Evolutionary conservation across 2,888 invertebrate species (phyloP), one percentile per base, ranked within the genome.

Genomic region (Oscheius sp.): DNA sequence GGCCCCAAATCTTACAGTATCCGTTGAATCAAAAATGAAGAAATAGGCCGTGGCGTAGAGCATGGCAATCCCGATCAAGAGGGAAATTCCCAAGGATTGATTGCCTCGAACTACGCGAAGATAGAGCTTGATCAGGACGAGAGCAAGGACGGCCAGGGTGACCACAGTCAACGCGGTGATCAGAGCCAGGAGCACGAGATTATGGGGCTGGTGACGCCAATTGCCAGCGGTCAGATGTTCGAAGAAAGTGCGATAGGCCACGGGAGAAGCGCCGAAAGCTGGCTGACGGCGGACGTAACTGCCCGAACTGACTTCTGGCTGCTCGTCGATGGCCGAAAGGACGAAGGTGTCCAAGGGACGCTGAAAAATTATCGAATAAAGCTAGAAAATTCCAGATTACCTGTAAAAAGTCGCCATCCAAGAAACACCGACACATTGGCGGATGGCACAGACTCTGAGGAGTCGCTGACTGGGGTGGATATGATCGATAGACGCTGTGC

Each of bases 31-130:
- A 66, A 86, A 82, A 58, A 86, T 77, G 77, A 86, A 88, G 78
- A 86, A 81, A 73, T 78, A 88, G 27, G 84, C 83, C 21, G 86
- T 85, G 49, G 77, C 73, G 71, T 86, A 86, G 45, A 88, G 76
- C 23, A 82, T 61, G 46, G 85, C 80, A 49, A 88, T 87, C 69
- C 87, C 86, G 66, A 81, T 69, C n/a, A 88, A 77, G 16, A 86
- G 78, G 18, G 84, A 82, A 49, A 88, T 86, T 55, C 88, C 88
- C n/a, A 88, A 78, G 7, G 85, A 85, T 72, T 88, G 88, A 76
- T 87, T 87, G 55, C 88, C 80, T 73, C 85, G 84, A 13, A 87
- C 84, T 1, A 85, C 85, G 3, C 87, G 78, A 3, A 79, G 76
- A 59, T 83, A 87, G 27, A 87, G 73, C 69, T 87, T 87, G 45